These are phyloP conservation scores for Neuroterus valhalla DNA, from an alignment of 1,140 invertebrate genomes.

Conservation along the genomic window DNA sequence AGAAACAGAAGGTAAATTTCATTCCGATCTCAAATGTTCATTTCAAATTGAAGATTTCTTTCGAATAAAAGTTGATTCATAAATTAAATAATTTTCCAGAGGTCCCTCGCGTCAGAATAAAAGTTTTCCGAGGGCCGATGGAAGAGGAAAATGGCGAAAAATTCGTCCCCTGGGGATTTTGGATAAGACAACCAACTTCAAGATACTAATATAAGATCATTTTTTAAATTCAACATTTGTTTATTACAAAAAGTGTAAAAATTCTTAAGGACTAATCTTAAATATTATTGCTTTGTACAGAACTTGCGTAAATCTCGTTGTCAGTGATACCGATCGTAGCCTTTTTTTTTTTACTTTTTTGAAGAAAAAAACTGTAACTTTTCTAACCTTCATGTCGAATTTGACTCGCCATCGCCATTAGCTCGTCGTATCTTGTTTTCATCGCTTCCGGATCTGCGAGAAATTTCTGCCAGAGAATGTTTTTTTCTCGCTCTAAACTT, in stretches of 20 bases:
- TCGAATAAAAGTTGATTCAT: constrained; percentile 11
- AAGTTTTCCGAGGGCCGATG: constrained; percentile 81
- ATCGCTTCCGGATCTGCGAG: constrained; percentile 61
- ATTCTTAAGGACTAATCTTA: neutral
- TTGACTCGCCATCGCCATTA: constrained; percentile 42
- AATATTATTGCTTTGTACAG: neutral
- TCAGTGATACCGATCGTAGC: no score
- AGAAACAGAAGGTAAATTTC: constrained; percentile 24
- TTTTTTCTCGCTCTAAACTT: constrained; percentile 60
- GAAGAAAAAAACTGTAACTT: constrained; percentile 39
- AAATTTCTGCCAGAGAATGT: constrained; percentile 61
- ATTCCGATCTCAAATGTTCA: neutral
- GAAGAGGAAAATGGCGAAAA: constrained; percentile 77
- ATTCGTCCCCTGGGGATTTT: constrained; percentile 82
- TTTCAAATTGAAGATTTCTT: neutral
- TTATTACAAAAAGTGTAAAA: neutral
- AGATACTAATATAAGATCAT: neutral
- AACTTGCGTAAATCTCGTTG: no score
- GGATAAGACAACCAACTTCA: constrained; percentile 80
- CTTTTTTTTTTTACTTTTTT: no score
- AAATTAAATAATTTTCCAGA: constrained; percentile 49
- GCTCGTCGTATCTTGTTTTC: constrained; percentile 58
- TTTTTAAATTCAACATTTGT: neutral
- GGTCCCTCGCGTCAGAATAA: constrained; percentile 81
- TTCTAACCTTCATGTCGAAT: constrained; percentile 35